Evolutionary conservation across 2,797 vertebrate genomes (phyloP).

Genomic region (Chiropotes sagulatus): DNA sequence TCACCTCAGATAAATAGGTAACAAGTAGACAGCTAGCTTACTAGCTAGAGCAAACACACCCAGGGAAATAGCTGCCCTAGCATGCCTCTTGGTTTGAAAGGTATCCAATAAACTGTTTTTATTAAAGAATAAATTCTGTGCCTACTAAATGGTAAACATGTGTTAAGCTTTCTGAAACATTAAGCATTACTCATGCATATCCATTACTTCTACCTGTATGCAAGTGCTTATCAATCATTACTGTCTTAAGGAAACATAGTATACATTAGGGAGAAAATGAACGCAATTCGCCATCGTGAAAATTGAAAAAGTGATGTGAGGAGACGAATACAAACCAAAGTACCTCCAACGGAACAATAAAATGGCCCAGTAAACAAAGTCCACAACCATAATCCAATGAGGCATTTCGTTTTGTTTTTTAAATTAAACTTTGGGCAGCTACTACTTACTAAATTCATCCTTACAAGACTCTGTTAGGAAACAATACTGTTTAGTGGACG

Average conservation of each 20-base stretch:
- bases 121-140: not conserved
- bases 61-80: not conserved
- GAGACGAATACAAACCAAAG: conserved; percentile 17
- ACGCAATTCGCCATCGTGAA: not conserved
- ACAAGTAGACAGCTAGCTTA: not conserved
- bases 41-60: not conserved
- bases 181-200: conserved; percentile 29
- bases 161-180: not conserved
- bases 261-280: not conserved
- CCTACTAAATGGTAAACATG: not conserved
- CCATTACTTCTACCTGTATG: not conserved
- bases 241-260: not conserved
- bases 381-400: not conserved
- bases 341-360: not conserved
- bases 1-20: not conserved
- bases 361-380: not conserved
- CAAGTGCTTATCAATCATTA: conserved; percentile 10
- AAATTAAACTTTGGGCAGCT: not conserved
- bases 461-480: not conserved
- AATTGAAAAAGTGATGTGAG: conserved; percentile 18
- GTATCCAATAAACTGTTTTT: not conserved
- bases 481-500: not conserved
- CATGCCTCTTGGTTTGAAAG: not conserved
- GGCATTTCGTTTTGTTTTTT: not conserved
- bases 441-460: not conserved